Conservation (phyloP, 2,888 invertebrate genomes). For the Agonopterix arenella region DNA sequence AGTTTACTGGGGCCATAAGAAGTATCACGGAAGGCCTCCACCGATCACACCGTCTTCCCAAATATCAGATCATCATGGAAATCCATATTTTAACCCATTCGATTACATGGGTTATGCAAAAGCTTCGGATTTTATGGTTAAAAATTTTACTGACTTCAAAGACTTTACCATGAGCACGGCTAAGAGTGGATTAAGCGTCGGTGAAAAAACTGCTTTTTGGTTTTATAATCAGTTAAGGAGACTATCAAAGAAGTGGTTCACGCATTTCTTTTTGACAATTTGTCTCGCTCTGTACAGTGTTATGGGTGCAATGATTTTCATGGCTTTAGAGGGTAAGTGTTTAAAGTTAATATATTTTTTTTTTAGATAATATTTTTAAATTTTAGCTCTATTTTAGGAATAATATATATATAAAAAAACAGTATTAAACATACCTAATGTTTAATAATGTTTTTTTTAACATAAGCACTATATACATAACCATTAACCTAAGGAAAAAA, state of each 20-base stretch:
- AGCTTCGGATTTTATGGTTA: conserved; percentile 87
- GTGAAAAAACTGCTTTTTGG: conserved; percentile 89
- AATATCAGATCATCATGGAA: conserved; percentile 47
- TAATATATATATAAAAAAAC: no score
- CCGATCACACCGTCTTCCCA: conserved; percentile 51
- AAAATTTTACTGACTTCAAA: conserved; percentile 86
- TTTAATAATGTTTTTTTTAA: no score
- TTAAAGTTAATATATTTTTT: no score
- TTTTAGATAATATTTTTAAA: no score
- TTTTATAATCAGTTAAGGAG: conserved; percentile 86
- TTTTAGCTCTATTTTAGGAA: no score
- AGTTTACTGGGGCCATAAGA: conserved; percentile 33
- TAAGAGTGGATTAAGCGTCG: conserved; percentile 88
- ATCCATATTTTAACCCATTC: conserved; percentile 59
- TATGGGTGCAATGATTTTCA: conserved; percentile 88
- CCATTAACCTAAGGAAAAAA: no score
- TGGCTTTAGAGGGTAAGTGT: conserved; percentile 84
- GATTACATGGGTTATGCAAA: conserved; percentile 78
- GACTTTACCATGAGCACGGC: conserved; percentile 84
- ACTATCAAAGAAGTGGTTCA: conserved; percentile 91
- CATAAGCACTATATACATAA: no score
- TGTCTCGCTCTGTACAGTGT: conserved; percentile 87
- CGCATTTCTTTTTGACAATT: conserved; percentile 89
- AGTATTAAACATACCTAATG: no score
- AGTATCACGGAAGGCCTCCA: conserved; percentile 37